These are phyloP conservation scores for Peromyscus eremicus DNA, from an alignment of 2,797 vertebrate species.

Conservation along the genomic window DNA sequence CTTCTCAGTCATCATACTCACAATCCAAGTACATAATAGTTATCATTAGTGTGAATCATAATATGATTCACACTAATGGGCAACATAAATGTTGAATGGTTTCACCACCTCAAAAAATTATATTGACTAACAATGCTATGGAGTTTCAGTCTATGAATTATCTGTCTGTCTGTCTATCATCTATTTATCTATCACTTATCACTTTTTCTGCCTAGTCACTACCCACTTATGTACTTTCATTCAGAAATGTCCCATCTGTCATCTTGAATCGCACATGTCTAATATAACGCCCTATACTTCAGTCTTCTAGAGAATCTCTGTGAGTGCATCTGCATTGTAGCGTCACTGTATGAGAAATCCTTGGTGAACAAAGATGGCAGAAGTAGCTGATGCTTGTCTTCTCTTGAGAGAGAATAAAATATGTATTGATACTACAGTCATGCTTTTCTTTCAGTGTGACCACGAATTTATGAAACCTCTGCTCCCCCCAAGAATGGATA, in stretches of 20 bases:
- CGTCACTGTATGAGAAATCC: not conserved
- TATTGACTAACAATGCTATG: not conserved
- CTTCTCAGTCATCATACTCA: not conserved
- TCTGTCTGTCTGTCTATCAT: not conserved
- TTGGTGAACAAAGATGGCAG: not conserved
- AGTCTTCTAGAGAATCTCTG: conserved; percentile 9
- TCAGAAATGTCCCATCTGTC: not conserved
- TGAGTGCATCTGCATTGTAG: not conserved
- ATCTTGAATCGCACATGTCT: not conserved
- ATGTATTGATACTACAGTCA: not conserved
- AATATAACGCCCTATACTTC: not conserved
- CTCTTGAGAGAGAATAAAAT: not conserved
- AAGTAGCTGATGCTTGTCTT: not conserved
- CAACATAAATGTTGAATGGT: not conserved
- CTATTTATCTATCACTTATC: not conserved
- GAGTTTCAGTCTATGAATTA: not conserved
- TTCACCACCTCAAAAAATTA: not conserved
- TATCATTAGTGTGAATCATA: not conserved
- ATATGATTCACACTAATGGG: too few species aligned
- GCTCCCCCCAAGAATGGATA: not conserved
- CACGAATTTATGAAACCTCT: not conserved
- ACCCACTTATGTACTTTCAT: not conserved
- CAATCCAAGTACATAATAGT: not conserved
- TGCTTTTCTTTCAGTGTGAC: not conserved
- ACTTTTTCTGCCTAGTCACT: not conserved